Percentiles rank a stretch among this genome's conserved stretches.
Conservation (phyloP, 2,888 invertebrate species). For the Amphipoea oculea region DNA sequence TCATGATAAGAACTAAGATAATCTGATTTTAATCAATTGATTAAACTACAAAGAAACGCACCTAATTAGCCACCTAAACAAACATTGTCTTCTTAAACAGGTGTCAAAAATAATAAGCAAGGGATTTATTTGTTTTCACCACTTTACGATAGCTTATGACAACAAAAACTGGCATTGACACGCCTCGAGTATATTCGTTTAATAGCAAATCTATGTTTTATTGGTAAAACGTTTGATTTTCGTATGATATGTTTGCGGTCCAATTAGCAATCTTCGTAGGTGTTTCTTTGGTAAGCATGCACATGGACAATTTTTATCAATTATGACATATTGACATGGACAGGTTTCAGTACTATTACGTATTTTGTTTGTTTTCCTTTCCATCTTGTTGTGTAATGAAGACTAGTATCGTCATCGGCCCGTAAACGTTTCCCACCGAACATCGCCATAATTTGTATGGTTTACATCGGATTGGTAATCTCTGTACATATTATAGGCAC, state of each 20-base stretch:
- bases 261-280: slow-evolving; percentile 65
- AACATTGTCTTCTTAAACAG: slow-evolving; percentile 18
- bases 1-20: background rate
- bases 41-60: slow-evolving; percentile 5
- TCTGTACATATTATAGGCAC: background rate
- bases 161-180: slow-evolving; percentile 54
- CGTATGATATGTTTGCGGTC: slow-evolving; percentile 66
- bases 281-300: slow-evolving; percentile 27
- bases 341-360: slow-evolving; percentile 23
- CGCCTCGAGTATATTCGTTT: slow-evolving; percentile 48
- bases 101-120: slow-evolving; percentile 27
- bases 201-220: slow-evolving; percentile 66
- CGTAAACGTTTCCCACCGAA: slow-evolving; percentile 10
- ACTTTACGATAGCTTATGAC: slow-evolving; percentile 22
- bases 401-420: slow-evolving; percentile 6
- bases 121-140: slow-evolving; percentile 24
- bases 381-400: slow-evolving; percentile 43
- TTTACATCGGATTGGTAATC: slow-evolving; percentile 24
- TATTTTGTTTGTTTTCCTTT: slow-evolving; percentile 46
- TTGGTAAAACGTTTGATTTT: slow-evolving; percentile 55
- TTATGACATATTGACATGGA: background rate
- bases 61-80: background rate
- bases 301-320: slow-evolving; percentile 26
- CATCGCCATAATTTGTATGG: slow-evolving; percentile 5
- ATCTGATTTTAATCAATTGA: background rate